Percentiles rank a stretch among this genome's conserved stretches.
Evolutionary conservation across 2,888 invertebrate genomes (phyloP).

Genomic region (Prenolepis imparis): DNA sequence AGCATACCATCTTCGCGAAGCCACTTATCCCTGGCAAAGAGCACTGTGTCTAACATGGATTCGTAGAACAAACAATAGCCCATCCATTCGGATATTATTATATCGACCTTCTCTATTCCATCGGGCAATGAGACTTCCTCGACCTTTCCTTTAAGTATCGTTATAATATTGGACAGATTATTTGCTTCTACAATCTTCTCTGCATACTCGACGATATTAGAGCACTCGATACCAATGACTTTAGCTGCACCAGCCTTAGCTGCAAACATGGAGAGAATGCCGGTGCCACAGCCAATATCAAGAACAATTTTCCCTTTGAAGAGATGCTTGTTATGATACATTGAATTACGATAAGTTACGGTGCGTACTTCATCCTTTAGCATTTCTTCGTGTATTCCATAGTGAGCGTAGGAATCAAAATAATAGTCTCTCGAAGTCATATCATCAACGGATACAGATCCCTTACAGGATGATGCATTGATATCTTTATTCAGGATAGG

Average conservation of each 20-base stretch:
- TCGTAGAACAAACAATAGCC: conserved; percentile 98
- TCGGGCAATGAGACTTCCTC: conserved; percentile 98
- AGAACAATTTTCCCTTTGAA: conserved; percentile 97
- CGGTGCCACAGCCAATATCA: conserved; percentile 99
- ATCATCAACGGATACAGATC: conserved; percentile 92
- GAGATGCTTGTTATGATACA: conserved; percentile 99
- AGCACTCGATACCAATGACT: conserved; percentile 99
- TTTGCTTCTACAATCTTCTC: conserved; percentile 97
- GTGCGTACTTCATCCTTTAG: conserved; percentile 99
- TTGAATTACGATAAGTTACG: conserved; percentile 98
- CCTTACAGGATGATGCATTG: conserved; percentile 75
- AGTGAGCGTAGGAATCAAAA: conserved; percentile 99
- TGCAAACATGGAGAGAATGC: conserved; percentile 99
- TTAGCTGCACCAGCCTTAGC: conserved; percentile 98
- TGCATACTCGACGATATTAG: conserved; percentile 99
- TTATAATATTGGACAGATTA: conserved; percentile 92
- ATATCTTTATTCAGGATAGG: conserved; percentile 77
- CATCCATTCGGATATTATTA: conserved; percentile 95
- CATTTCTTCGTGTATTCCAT: conserved; percentile 99
- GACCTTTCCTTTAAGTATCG: conserved; percentile 96
- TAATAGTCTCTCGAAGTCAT: conserved; percentile 99
- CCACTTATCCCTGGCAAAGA: conserved; percentile 99
- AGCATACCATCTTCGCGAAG: conserved; percentile 96
- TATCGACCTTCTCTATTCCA: conserved; percentile 97
- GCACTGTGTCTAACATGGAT: conserved; percentile 99